Conservation (phyloP, 2,113 vertebrate species). For the Sporophila hypoxantha region DNA sequence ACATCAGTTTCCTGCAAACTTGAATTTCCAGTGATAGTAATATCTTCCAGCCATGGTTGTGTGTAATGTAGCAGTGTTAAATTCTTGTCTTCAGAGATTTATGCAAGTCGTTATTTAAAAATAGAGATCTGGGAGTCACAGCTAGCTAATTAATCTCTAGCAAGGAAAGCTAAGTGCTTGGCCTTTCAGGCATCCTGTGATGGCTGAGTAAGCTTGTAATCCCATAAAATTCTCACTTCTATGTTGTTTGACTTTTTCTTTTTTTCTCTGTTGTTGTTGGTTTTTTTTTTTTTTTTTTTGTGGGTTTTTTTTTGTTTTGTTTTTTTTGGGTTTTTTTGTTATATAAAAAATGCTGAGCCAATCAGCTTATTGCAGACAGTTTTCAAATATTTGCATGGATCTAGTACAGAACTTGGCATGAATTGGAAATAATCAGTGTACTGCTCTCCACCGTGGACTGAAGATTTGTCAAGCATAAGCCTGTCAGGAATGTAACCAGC, state of each 20-base stretch:
- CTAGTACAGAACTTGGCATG: neutral
- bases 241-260: neutral
- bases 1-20: slow-evolving; percentile 52
- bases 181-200: slow-evolving; percentile 44
- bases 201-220: slow-evolving; percentile 20
- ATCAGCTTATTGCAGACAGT: neutral
- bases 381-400: slow-evolving; percentile 1
- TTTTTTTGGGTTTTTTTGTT: neutral
- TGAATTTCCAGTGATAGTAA: slow-evolving; percentile 64
- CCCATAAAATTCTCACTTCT: neutral
- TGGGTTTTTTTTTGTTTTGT: neutral
- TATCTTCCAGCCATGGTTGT: slow-evolving; percentile 48
- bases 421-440: neutral
- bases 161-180: slow-evolving; percentile 53
- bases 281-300: neutral
- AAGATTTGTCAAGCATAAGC: neutral
- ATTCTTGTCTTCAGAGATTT: slow-evolving; percentile 66
- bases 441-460: neutral
- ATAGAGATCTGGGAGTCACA: slow-evolving; percentile 65
- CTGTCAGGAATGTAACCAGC: neutral
- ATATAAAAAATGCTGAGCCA: neutral
- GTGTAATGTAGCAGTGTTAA: slow-evolving; percentile 50
- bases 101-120: slow-evolving; percentile 68
- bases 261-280: neutral
- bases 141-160: slow-evolving; percentile 68